Evolutionary conservation across 2,113 vertebrate species (phyloP).

Genomic region (Pelmatolapia mariae): DNA sequence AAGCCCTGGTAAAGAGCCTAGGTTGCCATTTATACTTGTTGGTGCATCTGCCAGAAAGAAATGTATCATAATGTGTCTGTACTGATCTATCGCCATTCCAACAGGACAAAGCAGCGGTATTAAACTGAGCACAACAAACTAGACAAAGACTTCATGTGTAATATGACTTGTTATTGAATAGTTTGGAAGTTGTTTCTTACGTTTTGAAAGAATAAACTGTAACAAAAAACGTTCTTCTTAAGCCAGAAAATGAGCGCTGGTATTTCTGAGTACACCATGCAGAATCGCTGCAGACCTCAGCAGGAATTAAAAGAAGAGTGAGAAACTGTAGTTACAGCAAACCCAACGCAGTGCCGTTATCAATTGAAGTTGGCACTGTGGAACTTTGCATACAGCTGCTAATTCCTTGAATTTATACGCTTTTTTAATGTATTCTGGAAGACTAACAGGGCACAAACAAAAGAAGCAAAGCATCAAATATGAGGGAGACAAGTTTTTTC

Average conservation of each 20-base stretch:
- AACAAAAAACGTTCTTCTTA: background rate
- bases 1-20: background rate
- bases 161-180: background rate
- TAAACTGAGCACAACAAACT: background rate
- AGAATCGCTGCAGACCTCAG: constrained; percentile 32
- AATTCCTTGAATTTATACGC: background rate
- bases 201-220: background rate
- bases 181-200: background rate
- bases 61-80: background rate
- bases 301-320: constrained; percentile 7
- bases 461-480: background rate
- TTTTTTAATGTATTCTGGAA: background rate
- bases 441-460: background rate
- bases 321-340: background rate
- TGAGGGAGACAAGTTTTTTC: background rate
- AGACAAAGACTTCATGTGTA: background rate
- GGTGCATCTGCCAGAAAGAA: background rate
- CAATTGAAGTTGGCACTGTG: background rate
- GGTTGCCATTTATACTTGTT: background rate
- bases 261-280: background rate
- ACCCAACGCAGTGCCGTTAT: background rate
- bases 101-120: background rate
- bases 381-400: background rate
- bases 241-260: constrained; percentile 17
- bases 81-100: background rate